These are phyloP conservation scores for Proisotoma minuta DNA, from an alignment of 2,888 invertebrate genomes.

Conservation along the genomic window DNA sequence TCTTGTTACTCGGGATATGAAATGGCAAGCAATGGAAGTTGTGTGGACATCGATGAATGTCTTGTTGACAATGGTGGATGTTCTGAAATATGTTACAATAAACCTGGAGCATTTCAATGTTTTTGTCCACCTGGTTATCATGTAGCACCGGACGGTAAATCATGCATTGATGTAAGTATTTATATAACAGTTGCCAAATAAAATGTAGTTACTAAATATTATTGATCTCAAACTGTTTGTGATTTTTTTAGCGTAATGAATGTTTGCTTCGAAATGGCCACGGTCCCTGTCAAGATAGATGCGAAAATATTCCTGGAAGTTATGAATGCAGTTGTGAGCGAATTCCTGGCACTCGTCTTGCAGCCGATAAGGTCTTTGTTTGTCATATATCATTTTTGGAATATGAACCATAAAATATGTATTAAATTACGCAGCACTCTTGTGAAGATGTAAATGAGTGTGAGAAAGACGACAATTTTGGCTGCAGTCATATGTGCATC, in stretches of 20 bases:
- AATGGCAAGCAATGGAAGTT: conserved; percentile 38
- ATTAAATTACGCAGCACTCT: conserved; percentile 38
- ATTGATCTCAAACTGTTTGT: neutral
- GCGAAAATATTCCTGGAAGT: conserved; percentile 58
- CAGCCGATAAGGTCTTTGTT: conserved; percentile 52
- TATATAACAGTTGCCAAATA: too few relatives aligned
- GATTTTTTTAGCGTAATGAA: conserved; percentile 54
- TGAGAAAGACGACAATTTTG: conserved; percentile 50
- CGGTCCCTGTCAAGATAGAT: conserved; percentile 63
- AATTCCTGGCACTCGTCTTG: conserved; percentile 59
- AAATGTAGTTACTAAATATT: neutral
- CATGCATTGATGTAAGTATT: conserved; percentile 48
- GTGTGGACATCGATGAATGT: conserved; percentile 56
- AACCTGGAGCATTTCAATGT: conserved; percentile 56
- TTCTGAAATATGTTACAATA: conserved; percentile 61
- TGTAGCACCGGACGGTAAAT: conserved; percentile 50
- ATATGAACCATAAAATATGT: neutral
- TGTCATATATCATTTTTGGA: neutral
- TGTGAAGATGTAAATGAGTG: conserved; percentile 58
- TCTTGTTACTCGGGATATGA: conserved; percentile 46
- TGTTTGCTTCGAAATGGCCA: conserved; percentile 61
- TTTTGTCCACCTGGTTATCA: conserved; percentile 53
- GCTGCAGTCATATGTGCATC: conserved; percentile 55
- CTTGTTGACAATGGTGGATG: conserved; percentile 59
- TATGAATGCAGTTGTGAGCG: conserved; percentile 59